phyloP scores from a whole-genome alignment of 2,888 invertebrate genomes.

The Microplitis manilae region DNA sequence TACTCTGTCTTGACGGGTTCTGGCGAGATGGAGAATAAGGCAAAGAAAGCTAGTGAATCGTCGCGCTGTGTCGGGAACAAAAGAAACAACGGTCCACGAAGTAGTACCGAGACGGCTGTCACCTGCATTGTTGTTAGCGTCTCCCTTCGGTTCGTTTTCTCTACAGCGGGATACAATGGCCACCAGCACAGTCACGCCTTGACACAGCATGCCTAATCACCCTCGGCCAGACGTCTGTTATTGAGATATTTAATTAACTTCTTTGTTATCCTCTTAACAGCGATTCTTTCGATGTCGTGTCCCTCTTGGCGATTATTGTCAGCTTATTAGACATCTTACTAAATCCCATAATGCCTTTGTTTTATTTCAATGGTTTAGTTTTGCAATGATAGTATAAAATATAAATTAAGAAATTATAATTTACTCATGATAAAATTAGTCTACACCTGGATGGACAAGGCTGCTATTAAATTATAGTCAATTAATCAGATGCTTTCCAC shows the following conservation, averaged over 20 bases:
- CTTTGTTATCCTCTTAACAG: conserved; percentile 54
- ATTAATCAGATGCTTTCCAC: too few species aligned
- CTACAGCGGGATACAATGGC: conserved; percentile 60
- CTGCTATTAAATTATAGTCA: too few species aligned
- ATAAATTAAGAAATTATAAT: too few species aligned
- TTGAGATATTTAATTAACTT: conserved; percentile 70
- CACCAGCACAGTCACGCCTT: conserved; percentile 63
- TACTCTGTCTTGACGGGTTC: conserved; percentile 55
- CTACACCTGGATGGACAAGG: too few species aligned
- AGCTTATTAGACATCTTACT: conserved; percentile 19
- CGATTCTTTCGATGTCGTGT: conserved; percentile 41
- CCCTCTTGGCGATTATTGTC: conserved; percentile 22
- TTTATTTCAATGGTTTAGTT: background rate
- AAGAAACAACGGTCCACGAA: conserved; percentile 56
- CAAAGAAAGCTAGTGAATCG: conserved; percentile 63
- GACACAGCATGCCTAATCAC: conserved; percentile 66
- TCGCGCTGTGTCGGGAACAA: conserved; percentile 59
- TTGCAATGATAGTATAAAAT: background rate
- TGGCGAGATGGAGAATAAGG: conserved; percentile 41
- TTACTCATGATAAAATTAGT: too few species aligned
- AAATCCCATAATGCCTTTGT: background rate
- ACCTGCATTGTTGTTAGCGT: conserved; percentile 63
- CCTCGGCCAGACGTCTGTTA: conserved; percentile 66
- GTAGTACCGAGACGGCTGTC: conserved; percentile 59
- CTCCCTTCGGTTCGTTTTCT: conserved; percentile 40